phyloP scores from a whole-genome alignment of 2,113 vertebrate species.

The Rhinolophus ferrumequinum region DNA sequence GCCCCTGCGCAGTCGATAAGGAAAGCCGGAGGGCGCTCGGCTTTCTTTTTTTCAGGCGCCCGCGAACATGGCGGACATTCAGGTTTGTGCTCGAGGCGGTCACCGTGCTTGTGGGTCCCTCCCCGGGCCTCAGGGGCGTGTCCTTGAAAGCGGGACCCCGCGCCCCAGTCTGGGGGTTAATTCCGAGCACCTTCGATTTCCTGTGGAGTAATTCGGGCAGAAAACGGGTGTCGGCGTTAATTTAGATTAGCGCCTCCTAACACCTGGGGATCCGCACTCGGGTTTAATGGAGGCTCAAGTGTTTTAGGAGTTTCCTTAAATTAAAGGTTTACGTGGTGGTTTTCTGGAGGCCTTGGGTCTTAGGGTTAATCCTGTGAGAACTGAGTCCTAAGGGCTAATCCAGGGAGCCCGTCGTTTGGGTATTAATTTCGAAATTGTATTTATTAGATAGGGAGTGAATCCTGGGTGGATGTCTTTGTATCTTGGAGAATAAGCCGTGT shows the following conservation, averaged over 20 bases:
- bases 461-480: neutral
- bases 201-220: accelerated
- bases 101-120: accelerated
- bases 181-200: accelerated
- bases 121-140: neutral
- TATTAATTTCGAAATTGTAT: neutral
- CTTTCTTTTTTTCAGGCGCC: conserved; percentile 26
- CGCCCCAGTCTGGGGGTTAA: neutral
- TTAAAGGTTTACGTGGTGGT: neutral
- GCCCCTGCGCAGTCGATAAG: conserved; percentile 57
- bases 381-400: neutral
- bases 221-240: neutral
- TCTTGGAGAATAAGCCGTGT: neutral
- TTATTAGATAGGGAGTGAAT: neutral
- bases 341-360: neutral
- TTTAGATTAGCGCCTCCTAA: accelerated
- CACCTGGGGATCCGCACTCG: accelerated
- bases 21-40: accelerated
- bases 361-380: neutral
- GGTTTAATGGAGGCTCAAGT: neutral
- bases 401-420: neutral
- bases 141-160: neutral
- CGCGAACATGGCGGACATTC: conserved; percentile 81
- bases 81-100: conserved; percentile 10
- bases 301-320: neutral